phyloP scores from a whole-genome alignment of 2,113 vertebrate species.

The Panthera tigris region DNA sequence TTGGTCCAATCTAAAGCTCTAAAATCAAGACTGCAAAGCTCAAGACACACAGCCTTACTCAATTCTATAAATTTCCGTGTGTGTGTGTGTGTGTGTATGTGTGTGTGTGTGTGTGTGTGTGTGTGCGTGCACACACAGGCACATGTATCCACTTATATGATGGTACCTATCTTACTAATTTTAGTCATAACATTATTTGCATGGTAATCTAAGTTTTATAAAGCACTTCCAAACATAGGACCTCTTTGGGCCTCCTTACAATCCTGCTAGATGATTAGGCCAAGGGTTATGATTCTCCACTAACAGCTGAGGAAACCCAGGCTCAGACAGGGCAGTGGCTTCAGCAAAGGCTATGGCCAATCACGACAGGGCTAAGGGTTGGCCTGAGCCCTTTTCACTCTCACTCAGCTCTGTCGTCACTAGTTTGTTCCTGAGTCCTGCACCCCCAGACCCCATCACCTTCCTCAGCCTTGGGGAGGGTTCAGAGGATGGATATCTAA shows the following conservation, averaged over 20 bases:
- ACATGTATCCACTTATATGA: background rate
- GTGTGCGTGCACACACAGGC: fast-evolving
- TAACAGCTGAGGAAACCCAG: background rate
- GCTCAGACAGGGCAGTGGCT: background rate
- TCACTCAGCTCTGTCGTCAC: background rate
- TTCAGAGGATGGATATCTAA: background rate
- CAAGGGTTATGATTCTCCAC: background rate
- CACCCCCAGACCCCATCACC: fast-evolving
- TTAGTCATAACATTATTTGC: background rate
- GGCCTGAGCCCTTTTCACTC: background rate
- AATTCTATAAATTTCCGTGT: background rate
- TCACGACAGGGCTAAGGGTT: background rate
- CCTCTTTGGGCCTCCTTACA: background rate
- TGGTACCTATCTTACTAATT: background rate
- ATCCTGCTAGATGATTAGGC: background rate
- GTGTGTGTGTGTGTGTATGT: no score
- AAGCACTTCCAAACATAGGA: background rate
- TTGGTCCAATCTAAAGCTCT: background rate
- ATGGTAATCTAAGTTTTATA: background rate
- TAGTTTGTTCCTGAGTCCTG: background rate
- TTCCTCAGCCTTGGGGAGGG: background rate
- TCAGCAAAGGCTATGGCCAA: background rate
- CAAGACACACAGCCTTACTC: background rate
- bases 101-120: background rate
- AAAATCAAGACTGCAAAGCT: background rate